Evolutionary conservation across 2,797 vertebrate genomes (phyloP), one percentile per base, ranked within the genome.

Genomic region (Heteromormyrus szaboi): DNA sequence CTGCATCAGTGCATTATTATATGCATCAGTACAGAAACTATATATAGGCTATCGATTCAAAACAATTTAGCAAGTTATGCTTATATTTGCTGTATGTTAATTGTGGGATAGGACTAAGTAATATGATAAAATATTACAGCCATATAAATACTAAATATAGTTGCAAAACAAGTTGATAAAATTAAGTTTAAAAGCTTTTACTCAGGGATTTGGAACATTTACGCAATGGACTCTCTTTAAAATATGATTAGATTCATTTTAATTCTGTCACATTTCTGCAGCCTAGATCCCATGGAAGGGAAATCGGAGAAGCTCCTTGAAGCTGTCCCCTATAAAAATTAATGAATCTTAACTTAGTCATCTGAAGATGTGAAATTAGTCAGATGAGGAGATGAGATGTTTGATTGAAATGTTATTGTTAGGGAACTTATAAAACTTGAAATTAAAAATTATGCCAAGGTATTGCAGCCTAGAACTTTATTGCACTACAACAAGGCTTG

Each of bases 361-460:
- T 62, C 90, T 90, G 91, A 93, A 91, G 92, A 91, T 90, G 90
- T 91, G 90, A 92, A 93, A 93, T 92, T 92, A 92, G 92, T 88
- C 90, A 89, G 88, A 83, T 86, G 88, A 88, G 91, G 90, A 91
- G 85, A 89, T 89, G 89, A 92, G 90, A 59, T 90, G 91, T 92
- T 93, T 93, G 91, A 93, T 92, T 92, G 90, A 92, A 92, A 91
- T 93, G 92, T 92, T 92, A 93, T 93, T 91, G 92, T 86, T 48
- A 89, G 91, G 46, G 56, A 88, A 89, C 90, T 91, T 91, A 90
- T 91, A 89, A 90, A 90, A 90, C 88, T 89, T 87, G 89, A 93
- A 90, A 91, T 90, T 90, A 91, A 91, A 89, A 90, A 88, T 56
- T 89, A 89, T 59, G 88, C 81, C 76, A 86, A 88, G 76, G 87